phyloP scores from a whole-genome alignment of 2,797 vertebrate genomes.

The Sandelia bainsii region DNA sequence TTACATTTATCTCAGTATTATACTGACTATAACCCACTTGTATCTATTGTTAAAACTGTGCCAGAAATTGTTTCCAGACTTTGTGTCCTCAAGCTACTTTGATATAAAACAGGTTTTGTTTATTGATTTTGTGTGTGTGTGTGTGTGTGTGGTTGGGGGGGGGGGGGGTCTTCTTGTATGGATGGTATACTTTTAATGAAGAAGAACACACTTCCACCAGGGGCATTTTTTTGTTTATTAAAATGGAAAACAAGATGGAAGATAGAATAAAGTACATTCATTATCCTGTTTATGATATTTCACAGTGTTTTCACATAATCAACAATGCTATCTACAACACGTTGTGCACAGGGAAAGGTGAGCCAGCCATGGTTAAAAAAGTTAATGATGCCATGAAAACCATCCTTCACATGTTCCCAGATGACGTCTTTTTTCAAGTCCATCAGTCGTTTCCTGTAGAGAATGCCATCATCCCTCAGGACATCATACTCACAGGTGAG shows the following conservation, averaged over 20 bases:
- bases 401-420: conserved; percentile 86
- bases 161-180: conserved; percentile 6
- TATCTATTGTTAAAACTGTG: conserved; percentile 26
- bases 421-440: conserved; percentile 84
- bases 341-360: conserved; percentile 74
- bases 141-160: no score
- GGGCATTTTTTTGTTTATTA: conserved; percentile 53
- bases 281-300: conserved; percentile 21
- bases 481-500: conserved; percentile 90
- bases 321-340: conserved; percentile 69
- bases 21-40: neutral
- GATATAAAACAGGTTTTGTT: conserved; percentile 30
- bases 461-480: conserved; percentile 87
- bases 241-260: conserved; percentile 35
- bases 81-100: conserved; percentile 22
- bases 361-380: conserved; percentile 58
- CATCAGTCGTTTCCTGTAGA: conserved; percentile 88
- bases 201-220: conserved; percentile 24
- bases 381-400: conserved; percentile 86
- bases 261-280: conserved; percentile 5
- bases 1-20: conserved; percentile 40
- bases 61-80: conserved; percentile 31
- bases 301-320: conserved; percentile 82
- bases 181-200: conserved; percentile 45
- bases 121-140: conserved; percentile 30